Percentiles rank a stretch among this genome's conserved stretches.
These are phyloP conservation scores for Spilarctia lutea DNA, from an alignment of 2,888 invertebrate genomes.

Conservation along the genomic window DNA sequence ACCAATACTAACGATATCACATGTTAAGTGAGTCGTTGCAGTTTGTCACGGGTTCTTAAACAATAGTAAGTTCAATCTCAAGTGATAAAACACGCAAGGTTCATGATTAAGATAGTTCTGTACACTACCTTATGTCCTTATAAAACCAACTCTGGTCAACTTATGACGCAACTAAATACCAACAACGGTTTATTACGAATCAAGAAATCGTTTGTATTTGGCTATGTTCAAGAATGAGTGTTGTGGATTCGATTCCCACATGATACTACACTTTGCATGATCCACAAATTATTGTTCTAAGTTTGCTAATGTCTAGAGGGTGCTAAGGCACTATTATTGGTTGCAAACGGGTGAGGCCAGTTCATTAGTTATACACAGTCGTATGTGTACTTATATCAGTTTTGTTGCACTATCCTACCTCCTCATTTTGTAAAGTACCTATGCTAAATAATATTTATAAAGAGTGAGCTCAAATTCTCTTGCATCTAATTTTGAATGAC, in stretches of 20 bases:
- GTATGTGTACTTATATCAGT: no score
- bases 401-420: background rate
- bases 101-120: background rate
- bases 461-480: background rate
- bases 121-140: background rate
- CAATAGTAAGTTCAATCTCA: background rate
- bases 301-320: no score
- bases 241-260: no score
- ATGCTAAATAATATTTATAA: background rate
- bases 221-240: no score
- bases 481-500: constrained; percentile 3
- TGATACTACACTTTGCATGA: no score
- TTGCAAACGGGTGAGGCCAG: no score
- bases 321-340: no score
- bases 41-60: constrained; percentile 3
- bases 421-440: background rate
- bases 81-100: background rate
- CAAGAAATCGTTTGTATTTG: no score
- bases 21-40: constrained; percentile 1
- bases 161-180: background rate
- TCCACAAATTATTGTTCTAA: no score
- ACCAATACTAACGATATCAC: constrained; percentile 12
- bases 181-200: no score
- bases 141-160: background rate
- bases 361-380: background rate